Evolutionary conservation across 2,888 invertebrate genomes (phyloP).

Genomic region (Diploptera punctata): DNA sequence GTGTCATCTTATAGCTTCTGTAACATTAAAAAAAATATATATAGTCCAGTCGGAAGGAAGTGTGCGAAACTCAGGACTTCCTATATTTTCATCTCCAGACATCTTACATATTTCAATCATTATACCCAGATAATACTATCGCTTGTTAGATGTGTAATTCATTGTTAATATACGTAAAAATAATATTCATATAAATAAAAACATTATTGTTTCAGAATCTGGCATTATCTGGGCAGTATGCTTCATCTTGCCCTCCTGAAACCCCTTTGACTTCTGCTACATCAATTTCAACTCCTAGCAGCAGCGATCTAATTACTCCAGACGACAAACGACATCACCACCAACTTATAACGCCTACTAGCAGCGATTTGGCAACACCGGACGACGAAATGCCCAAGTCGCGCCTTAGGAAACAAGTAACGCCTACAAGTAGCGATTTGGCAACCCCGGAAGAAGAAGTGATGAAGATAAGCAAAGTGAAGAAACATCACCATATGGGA

Average conservation of each 20-base stretch:
- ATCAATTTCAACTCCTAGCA: conserved; percentile 38
- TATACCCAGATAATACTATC: too few relatives aligned
- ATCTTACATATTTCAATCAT: too few relatives aligned
- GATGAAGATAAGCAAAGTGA: not conserved
- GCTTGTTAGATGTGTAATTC: too few relatives aligned
- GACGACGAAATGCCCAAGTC: not conserved
- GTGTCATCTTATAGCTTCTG: too few relatives aligned
- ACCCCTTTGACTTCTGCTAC: conserved; percentile 35
- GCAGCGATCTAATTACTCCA: conserved; percentile 30
- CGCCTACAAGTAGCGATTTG: conserved; percentile 35
- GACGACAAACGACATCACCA: conserved; percentile 20
- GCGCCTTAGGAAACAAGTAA: conserved; percentile 7
- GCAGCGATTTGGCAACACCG: conserved; percentile 16
- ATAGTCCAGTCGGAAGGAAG: too few relatives aligned
- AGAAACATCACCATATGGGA: conserved; percentile 63
- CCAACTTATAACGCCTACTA: not conserved
- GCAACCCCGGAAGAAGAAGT: conserved; percentile 34
- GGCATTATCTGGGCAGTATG: conserved; percentile 5
- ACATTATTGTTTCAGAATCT: conserved; percentile 31
- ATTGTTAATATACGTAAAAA: too few relatives aligned
- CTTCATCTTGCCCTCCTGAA: conserved; percentile 5
- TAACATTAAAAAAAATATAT: too few relatives aligned
- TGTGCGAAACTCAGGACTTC: too few relatives aligned
- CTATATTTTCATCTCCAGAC: too few relatives aligned
- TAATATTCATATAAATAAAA: too few relatives aligned